Evolutionary conservation across 2,888 invertebrate species (phyloP), one percentile per base, ranked within the genome.

Genomic region (Zygothrica quintamaculata): DNA sequence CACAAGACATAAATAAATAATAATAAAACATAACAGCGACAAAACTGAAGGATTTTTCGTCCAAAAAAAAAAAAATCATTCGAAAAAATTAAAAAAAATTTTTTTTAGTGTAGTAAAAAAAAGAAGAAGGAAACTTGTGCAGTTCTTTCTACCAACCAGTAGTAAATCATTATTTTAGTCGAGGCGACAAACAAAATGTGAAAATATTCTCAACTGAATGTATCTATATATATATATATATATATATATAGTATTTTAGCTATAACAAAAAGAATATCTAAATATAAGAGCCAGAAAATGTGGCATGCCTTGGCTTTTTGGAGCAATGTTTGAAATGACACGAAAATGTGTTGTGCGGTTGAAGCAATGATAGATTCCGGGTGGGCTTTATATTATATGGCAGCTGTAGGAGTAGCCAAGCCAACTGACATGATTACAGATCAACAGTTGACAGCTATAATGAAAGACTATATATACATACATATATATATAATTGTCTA

Each of bases 1-100:
- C 86, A 68, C 64, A 68, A 68, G 56, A 68, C 60, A 64, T 58
- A 68, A 64, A 80, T 87, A 84, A 80, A 87, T 81, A 87, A 87
- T 52, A 65, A 33, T 48, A 43, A 51, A 13, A 42, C 29, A 29
- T n/a, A 25, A 50, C 36, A 48, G 48, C 31, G 39, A 46, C 18
- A 48, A 65, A 58, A 58, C 39, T 71, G 71, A 72, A 75, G 72
- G 65, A 64, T 75, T 75, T 70, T 57, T 13, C 4, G n/a, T 7
- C 7, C 7, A 29, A 29, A 29, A 29, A 29, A 1, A 29, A 29
- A 29, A 29, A 9, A n/a, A n/a, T n/a, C n/a, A n/a, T n/a, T n/a
- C n/a, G 29, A 29, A 9, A 29, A 29, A 26, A 26, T 6, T 6
- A 26, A 8, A 29, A 29, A 29, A 29, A 29, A 29, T n/a, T n/a